Base-by-base conservation (phyloP, 2,113 vertebrate genomes). In the Oplegnathus fasciatus region DNA sequence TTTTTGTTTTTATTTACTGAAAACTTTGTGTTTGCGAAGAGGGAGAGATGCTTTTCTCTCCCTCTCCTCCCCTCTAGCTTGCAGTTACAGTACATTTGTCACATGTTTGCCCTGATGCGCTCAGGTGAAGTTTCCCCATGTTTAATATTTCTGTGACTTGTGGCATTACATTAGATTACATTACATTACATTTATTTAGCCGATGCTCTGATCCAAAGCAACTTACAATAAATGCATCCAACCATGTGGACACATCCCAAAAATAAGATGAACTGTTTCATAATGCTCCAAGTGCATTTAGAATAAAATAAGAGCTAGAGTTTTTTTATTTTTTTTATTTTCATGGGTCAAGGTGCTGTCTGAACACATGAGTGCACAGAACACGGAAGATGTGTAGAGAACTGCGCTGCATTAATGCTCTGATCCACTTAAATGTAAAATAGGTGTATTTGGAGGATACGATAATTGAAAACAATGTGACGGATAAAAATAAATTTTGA, bases 111-210 rank as follows among this genome's bases (percentile, higher is more conserved):
- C 64, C 44, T 42, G 54, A 80, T 6, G 13, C 20, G 17, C 70
- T 52, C 50, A 50, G 18, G 50, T 79, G 30, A 78, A 58, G 34
- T 26, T 10, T 81, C 50, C 67, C 34, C 6, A 37, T 37, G 17
- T 75, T 67, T 73, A 28, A 77, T 76, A 73, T 64, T 71, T 75
- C 30, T 50, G n/a, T 57, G 37, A 77, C 54, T 69, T 61, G 42
- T 73, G 46, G 42, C 24, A 13, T 37, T 37, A 37, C 34, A 6
- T 37, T 37, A 37, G 3, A 37, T 37, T 37, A 37, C 34, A 6
- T 37, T 37, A 37, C 34, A 37, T 37, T 37, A 37, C 3, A 37
- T 4, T 37, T 4, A 37, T 37, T 37, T 37, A 37, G 34, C 34
- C 6, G 34, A 37, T 37, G 34, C 6, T 37, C 34, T 37, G 34